Conservation (phyloP, 2,888 invertebrate species). For the Zygothrica quintamaculata region DNA sequence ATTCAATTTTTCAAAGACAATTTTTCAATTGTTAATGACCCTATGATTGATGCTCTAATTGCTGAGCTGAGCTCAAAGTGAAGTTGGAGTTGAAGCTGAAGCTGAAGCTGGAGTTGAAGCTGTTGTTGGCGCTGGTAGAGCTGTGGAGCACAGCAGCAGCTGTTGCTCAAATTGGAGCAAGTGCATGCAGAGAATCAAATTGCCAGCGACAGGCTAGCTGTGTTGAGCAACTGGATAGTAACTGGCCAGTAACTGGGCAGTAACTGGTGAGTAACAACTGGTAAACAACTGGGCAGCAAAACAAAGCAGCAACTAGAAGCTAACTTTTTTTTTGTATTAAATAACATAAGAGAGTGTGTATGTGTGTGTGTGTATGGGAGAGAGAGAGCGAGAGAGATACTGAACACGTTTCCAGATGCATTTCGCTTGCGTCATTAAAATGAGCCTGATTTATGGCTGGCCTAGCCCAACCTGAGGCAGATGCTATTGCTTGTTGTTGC, state of each 20-base stretch:
- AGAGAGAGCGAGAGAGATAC: too few relatives aligned
- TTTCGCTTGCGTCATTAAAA: constrained; percentile 76
- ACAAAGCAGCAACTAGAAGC: constrained; percentile 16
- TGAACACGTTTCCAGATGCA: constrained; percentile 76
- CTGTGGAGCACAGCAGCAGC: constrained; percentile 38
- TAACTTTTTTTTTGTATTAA: too few relatives aligned
- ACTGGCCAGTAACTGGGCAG: constrained; percentile 23
- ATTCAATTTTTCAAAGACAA: constrained; percentile 76
- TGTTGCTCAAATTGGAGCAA: constrained; percentile 36
- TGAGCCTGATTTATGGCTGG: constrained; percentile 77
- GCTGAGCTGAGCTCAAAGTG: constrained; percentile 48
- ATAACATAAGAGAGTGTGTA: too few relatives aligned
- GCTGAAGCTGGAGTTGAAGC: too few relatives aligned
- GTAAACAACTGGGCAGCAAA: constrained; percentile 28
- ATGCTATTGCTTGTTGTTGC: constrained; percentile 16
- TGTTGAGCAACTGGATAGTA: constrained; percentile 20
- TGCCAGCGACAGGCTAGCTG: constrained; percentile 51
- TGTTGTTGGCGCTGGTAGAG: too few relatives aligned
- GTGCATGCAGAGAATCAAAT: constrained; percentile 53
- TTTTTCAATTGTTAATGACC: constrained; percentile 79
- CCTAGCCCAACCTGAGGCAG: constrained; percentile 46
- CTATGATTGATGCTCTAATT: constrained; percentile 75
- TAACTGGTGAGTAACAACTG: constrained; percentile 9
- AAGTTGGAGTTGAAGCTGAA: too few relatives aligned
- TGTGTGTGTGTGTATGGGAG: too few relatives aligned